Evolutionary conservation across 2,888 invertebrate species (phyloP), one percentile per base, ranked within the genome.

Genomic region (Hoplodrina blanda): DNA sequence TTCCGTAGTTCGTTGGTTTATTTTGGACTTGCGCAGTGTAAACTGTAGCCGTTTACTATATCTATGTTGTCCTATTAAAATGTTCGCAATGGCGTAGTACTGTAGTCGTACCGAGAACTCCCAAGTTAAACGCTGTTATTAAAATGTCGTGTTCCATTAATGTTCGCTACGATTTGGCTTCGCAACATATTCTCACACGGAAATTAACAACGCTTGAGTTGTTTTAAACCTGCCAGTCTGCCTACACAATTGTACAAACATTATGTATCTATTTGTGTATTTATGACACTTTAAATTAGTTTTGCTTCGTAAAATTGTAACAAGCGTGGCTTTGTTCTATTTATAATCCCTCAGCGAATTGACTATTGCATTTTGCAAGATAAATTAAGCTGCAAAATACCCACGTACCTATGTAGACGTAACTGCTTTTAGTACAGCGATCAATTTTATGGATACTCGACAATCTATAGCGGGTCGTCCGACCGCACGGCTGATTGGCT

Each of bases 401-500:
- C n/a, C 46, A 65, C 10, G 7, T 59, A 53, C 20, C 19, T 57
- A 19, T 10, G n/a, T 17, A 56, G 15, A 44, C 5, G 13, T 41
- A 62, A 69, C 15, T 37, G 73, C 64, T 65, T 81, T 60, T 61
- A 73, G 67, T 64, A 25, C 56, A 60, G 46, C 20, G 64, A 70
- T 78, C 33, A 73, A 73, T 81, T 75, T 77, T 62, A 71, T 77
- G 69, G 61, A 63, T 69, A 62, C 59, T 59, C 64, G 55, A 60
- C 30, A 68, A 53, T 79, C 17, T 63, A 72, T 75, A 76, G 57
- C 11, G n/a, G 69, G 61, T 63, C 44, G 25, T 67, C 46, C 37
- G 20, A 85, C 84, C 78, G 67, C 85, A 85, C 71, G 66, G 71
- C 70, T 81, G 82, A 83, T 83, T 84, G 82, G 69, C 62, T 71